These are phyloP conservation scores for Pyxicephalus adspersus DNA, from an alignment of 2,113 vertebrate species.

Conservation along the genomic window DNA sequence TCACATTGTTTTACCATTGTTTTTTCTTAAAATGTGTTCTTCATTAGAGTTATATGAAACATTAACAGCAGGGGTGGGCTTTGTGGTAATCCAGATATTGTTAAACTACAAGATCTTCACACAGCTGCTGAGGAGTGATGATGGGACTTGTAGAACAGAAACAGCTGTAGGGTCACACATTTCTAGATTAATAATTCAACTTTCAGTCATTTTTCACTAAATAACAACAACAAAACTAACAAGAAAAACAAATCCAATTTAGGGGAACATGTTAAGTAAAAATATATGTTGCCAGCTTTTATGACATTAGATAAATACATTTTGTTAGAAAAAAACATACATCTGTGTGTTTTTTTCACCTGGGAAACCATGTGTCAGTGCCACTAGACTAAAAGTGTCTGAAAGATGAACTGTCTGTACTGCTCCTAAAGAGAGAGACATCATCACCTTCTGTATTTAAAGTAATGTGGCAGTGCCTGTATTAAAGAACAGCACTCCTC, in stretches of 20 bases:
- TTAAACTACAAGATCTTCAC: conserved; percentile 39
- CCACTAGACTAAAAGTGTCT: no score
- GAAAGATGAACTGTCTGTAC: no score
- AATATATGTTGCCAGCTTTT: no score
- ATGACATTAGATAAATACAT: no score
- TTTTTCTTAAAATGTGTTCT: conserved; percentile 6
- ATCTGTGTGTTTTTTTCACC: no score
- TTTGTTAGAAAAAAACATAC: no score
- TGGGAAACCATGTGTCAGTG: no score
- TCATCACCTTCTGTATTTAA: no score
- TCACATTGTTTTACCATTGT: conserved; percentile 3
- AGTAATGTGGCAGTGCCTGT: no score
- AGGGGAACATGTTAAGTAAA: not conserved
- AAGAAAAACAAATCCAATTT: not conserved
- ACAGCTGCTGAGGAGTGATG: conserved; percentile 2
- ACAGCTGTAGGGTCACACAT: not conserved
- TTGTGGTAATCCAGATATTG: conserved; percentile 1
- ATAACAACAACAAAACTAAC: not conserved
- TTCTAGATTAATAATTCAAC: conserved; percentile 29
- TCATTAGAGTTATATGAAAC: conserved; percentile 31
- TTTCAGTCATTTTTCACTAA: not conserved
- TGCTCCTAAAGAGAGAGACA: no score
- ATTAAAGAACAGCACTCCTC: no score
- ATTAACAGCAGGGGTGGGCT: conserved; percentile 36
- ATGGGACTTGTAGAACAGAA: conserved; percentile 28